Base-by-base conservation (phyloP, 2,113 vertebrate species). In the Panthera tigris region DNA sequence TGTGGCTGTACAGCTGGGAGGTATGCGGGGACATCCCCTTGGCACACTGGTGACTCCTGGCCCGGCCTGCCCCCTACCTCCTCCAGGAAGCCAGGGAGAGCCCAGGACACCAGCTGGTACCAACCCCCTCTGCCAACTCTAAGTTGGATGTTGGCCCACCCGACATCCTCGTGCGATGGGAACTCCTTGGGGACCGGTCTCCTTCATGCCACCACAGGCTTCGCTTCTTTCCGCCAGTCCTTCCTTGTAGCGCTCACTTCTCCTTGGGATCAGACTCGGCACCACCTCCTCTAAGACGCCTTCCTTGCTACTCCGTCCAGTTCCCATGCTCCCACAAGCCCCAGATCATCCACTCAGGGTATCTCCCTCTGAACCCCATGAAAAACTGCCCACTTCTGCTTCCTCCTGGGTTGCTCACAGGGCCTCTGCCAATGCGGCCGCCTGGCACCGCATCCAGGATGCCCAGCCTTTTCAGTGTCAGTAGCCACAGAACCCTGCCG, bases 11-110 rank as follows among this genome's bases (percentile, higher is more conserved):
- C 50, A 98, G 99, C 61, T 99, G 99, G 83, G 99, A 98, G 12
- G 12, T 98, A 98, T 19, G 98, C 98, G 98, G 99, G 99, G 97
- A 99, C 98, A 19, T 99, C 99, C 2, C 96, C 99, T 39, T 99
- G 99, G 99, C 99, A 98, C 97, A 98, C 98, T 85, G 99, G 31
- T 55, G 25, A 48, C 65, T 48, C 55, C 4, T 18, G 23, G n/a
- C 76, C 76, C 1, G 4, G 39, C 41, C 45, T 27, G n/a, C 29
- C 27, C 21, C 3, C 23, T 2, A 29, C 29, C 5, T 57, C 73
- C 45, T 69, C 73, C 14, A 4, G n/a, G 57, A 90, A 91, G 36
- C 76, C 76, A 55, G 23, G n/a, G 4, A 68, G 50, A 71, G 61
- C 66, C 71, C 86, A 14, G 39, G 39, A 52, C 16, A 41, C 50